Evolutionary conservation across 2,888 invertebrate genomes (phyloP).

Genomic region (Drosophila borealis): DNA sequence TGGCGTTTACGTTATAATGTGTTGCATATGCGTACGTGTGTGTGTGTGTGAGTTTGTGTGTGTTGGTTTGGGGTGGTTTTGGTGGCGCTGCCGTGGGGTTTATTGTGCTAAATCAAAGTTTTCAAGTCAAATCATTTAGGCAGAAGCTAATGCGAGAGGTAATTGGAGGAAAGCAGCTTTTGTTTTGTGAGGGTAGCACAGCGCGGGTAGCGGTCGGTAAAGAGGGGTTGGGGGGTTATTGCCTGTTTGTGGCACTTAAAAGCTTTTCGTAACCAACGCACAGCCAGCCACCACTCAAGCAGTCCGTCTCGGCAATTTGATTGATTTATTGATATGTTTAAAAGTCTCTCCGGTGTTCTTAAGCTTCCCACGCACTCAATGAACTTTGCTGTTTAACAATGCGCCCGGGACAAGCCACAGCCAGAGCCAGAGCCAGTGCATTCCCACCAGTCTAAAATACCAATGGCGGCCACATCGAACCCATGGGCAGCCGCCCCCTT

Average conservation of each 20-base stretch:
- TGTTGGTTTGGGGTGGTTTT: conserved; percentile 28
- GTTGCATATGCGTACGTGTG: conserved; percentile 38
- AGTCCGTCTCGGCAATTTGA: conserved; percentile 41
- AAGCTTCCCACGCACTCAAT: conserved; percentile 77
- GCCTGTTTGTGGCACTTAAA: conserved; percentile 50
- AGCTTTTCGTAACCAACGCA: conserved; percentile 36
- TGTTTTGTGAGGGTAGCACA: conserved; percentile 28
- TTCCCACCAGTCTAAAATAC: conserved; percentile 74
- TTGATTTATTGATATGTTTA: conserved; percentile 64
- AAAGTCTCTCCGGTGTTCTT: conserved; percentile 34
- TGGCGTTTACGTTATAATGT: conserved; percentile 68
- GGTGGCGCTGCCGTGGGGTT: conserved; percentile 22
- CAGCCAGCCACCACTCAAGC: background rate
- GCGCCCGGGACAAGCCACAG: conserved; percentile 6
- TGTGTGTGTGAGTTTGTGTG: conserved; percentile 17
- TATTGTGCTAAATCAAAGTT: conserved; percentile 76
- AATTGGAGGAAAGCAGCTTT: conserved; percentile 60
- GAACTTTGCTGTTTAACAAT: conserved; percentile 67
- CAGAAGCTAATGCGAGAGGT: conserved; percentile 64
- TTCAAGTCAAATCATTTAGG: conserved; percentile 69
- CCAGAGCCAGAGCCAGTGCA: conserved; percentile 14
- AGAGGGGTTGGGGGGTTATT: conserved; percentile 8
- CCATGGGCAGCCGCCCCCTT: conserved; percentile 8
- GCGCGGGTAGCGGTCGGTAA: background rate
- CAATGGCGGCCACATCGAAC: conserved; percentile 16